Base-by-base conservation (phyloP, 2,888 invertebrate species). In the Venustoraphidia nigricollis region DNA sequence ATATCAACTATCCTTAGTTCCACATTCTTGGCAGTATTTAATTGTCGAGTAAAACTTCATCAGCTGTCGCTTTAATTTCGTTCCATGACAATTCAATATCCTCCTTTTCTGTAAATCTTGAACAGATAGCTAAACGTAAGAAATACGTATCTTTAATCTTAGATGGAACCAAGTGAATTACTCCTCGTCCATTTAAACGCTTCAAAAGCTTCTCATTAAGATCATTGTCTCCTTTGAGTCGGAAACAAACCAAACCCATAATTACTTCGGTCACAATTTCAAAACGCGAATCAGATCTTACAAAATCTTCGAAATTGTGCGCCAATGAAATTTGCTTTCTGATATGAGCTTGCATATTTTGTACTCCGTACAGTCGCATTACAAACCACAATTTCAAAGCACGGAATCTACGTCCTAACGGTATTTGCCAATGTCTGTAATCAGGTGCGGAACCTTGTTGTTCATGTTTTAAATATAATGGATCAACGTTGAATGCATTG, bases 381-480 rank as follows among this genome's bases (percentile, higher is more conserved):
- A 95, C 95, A 62, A 96, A 96, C 96, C 96, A 96, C 14, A 96
- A 66, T 64, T 96, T 96, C 27, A 96, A 69, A 0, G 95, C 81
- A 50, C 96, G 77, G 69, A 96, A 96, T 54, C 95, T 77, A 52
- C 96, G 76, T 0, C 96, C 95, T 36, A 96, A 66, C 6, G 95
- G 94, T 54, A 96, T 94, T 71, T 95, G 94, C 95, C 94, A 96
- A 62, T 96, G 95, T 67, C 95, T 81, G 62, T 95, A 94, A 64
- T 96, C 96, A 0, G 92, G 92, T 0, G 86, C 88, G 3, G 83
- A 77, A 10, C 89, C 89, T 62, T 92, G 91, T 68, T 84, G 83
- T 51, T 91, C 91, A 62, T 98, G 95, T 63, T 95, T 93, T 52
- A 98, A 71, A 61, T 98, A 98, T 0, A 96, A 71, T 0, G 97